Conservation (phyloP, 2,797 vertebrate species). For the Lerista edwardsae region DNA sequence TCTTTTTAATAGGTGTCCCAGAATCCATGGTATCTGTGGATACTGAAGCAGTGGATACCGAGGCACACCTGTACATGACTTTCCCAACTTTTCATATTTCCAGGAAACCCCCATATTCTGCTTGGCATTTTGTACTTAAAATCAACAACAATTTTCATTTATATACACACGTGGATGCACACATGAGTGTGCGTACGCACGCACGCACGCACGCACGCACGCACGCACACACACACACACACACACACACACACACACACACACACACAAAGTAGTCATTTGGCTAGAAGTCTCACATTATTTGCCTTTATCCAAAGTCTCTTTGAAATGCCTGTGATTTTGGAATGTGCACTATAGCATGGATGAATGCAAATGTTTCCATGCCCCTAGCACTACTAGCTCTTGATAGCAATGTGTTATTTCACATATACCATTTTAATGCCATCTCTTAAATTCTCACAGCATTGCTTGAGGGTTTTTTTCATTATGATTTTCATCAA, state of each 20-base stretch:
- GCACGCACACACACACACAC: too few species aligned
- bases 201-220: too few species aligned
- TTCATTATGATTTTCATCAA: conserved; percentile 10
- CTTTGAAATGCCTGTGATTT: accelerated
- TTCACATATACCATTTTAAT: conserved; percentile 14
- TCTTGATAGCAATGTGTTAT: not conserved
- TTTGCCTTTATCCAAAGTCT: not conserved
- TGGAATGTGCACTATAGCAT: not conserved
- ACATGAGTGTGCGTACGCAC: too few species aligned
- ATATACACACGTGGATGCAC: too few species aligned
- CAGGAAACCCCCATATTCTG: not conserved
- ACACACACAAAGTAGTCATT: too few species aligned
- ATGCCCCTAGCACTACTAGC: not conserved
- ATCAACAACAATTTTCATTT: conserved; percentile 10
- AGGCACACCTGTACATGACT: too few species aligned
- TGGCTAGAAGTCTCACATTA: not conserved
- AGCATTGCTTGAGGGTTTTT: conserved; percentile 1
- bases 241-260: too few species aligned
- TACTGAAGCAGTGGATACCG: too few species aligned
- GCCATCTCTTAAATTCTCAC: conserved; percentile 14
- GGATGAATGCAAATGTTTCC: not conserved
- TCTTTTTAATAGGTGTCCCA: too few species aligned
- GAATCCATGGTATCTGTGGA: too few species aligned
- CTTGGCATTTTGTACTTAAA: not conserved
- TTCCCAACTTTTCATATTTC: not conserved